phyloP scores from a whole-genome alignment of 53 echinoderm and acorn worm genomes.

The Apostichopus leukothele region DNA sequence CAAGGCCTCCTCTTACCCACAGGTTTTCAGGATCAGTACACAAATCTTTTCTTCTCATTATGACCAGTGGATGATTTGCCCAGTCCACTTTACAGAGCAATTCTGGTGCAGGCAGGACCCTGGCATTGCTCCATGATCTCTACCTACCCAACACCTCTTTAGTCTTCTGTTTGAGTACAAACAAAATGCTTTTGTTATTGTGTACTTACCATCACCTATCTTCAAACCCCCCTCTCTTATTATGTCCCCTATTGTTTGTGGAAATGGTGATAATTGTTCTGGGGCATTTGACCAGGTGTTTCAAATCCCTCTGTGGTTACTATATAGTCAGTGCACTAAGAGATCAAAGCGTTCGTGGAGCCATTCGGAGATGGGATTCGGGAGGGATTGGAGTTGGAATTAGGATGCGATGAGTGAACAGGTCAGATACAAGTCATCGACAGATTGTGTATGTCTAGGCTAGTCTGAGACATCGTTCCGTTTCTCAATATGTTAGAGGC shows the following conservation, averaged over 20 bases:
- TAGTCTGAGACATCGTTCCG: neutral
- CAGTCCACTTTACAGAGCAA: neutral
- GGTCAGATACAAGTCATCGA: neutral
- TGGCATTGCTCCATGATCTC: neutral
- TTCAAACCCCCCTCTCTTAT: neutral
- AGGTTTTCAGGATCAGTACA: neutral
- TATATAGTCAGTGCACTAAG: neutral
- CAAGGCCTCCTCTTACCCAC: neutral
- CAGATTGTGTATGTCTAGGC: neutral
- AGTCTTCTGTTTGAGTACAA: neutral
- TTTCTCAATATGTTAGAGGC: no score
- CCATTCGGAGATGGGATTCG: neutral
- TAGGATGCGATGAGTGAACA: constrained; percentile 3
- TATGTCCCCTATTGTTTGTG: neutral
- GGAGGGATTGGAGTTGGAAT: neutral
- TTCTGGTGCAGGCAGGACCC: neutral
- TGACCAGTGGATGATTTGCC: neutral
- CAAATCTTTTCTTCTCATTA: neutral
- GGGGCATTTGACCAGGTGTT: constrained; percentile 38
- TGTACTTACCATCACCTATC: constrained; percentile 25
- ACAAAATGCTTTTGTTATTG: constrained; percentile 23
- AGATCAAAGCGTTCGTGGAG: neutral
- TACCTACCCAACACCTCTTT: neutral
- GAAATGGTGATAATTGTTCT: constrained; percentile 32
- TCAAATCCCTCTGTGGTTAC: constrained; percentile 34